Conservation (phyloP, 2,113 vertebrate species). For the human region GRCh38 chr4:116961501-116962000, state of each 20-base stretch:
- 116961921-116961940: conserved; percentile 42
- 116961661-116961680: conserved; percentile 64
- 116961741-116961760: conserved; percentile 34
- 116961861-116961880: conserved; percentile 21
- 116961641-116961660: conserved; percentile 63
- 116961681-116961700: conserved; percentile 6
- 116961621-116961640: conserved; percentile 16
- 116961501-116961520: not conserved
- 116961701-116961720: conserved; percentile 45
- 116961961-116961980: conserved; percentile 54
- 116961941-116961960: conserved; percentile 17
- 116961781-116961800: conserved; percentile 40
- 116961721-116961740: conserved; percentile 3
- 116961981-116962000: conserved; percentile 36
- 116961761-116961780: conserved; percentile 71
- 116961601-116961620: conserved; percentile 61
- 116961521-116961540: not conserved
- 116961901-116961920: conserved; percentile 61
- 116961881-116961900: conserved; percentile 33
- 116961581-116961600: not conserved
- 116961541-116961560: not conserved
- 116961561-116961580: not conserved
- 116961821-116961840: not conserved
- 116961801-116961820: not conserved
- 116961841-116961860: not conserved